These are phyloP conservation scores for Cyrtonyx montezumae DNA, from an alignment of 2,113 vertebrate genomes.

Conservation along the genomic window DNA sequence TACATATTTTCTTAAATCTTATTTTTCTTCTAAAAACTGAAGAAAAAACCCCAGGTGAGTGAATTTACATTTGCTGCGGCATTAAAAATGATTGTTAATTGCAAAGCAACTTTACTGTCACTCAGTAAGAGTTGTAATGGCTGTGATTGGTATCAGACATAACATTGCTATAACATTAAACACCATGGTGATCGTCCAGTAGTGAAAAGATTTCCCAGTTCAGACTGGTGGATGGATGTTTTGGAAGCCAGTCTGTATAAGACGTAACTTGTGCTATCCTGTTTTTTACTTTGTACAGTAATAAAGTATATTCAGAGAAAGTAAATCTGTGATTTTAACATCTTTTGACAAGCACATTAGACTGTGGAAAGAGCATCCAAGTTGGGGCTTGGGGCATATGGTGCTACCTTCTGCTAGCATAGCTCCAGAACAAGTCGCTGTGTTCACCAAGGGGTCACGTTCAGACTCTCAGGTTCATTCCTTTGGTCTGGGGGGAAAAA, in stretches of 20 bases:
- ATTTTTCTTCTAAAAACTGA: not conserved
- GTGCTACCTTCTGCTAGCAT: conserved; percentile 90
- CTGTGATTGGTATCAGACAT: not conserved
- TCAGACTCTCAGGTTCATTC: conserved; percentile 81
- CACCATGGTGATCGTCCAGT: not conserved
- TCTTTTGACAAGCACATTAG: conserved; percentile 97
- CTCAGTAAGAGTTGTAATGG: not conserved
- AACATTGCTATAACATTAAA: not conserved
- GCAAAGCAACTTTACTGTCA: not conserved
- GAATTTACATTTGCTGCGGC: not conserved
- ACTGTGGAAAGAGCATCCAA: conserved; percentile 93
- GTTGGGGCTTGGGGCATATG: conserved; percentile 90
- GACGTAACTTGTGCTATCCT: not conserved
- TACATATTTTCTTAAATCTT: not conserved
- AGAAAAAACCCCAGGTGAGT: not conserved
- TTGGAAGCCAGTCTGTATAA: not conserved
- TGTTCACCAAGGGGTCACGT: conserved; percentile 81
- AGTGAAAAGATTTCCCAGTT: not conserved
- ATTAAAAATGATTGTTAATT: not conserved
- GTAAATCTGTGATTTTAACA: conserved; percentile 87
- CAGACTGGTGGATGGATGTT: not conserved
- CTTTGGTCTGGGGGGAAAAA: conserved; percentile 57
- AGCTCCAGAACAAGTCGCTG: conserved; percentile 84
- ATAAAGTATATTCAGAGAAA: conserved; percentile 69
- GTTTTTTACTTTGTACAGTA: conserved; percentile 39